Percentiles rank a stretch among this genome's conserved stretches.
Conservation (phyloP, 2,888 invertebrate genomes). For the Elysia crispata region DNA sequence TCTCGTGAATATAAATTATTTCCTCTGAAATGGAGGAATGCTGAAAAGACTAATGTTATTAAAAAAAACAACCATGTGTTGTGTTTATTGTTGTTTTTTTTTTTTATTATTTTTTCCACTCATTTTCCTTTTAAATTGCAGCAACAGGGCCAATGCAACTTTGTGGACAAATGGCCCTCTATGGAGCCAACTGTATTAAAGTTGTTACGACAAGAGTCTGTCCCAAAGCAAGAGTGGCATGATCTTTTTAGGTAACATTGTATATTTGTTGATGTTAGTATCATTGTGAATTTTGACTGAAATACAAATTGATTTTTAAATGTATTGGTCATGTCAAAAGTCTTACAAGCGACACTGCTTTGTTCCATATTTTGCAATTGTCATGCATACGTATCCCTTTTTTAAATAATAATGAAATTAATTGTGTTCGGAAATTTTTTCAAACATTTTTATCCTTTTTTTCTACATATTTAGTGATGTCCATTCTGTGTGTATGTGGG, state of each 20-base stretch:
- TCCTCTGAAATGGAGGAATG: no score
- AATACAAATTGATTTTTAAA: no score
- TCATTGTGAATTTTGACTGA: no score
- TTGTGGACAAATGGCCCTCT: slow-evolving; percentile 97
- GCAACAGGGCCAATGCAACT: slow-evolving; percentile 87
- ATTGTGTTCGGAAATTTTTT: neutral
- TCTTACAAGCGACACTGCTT: no score
- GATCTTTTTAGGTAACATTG: slow-evolving; percentile 88
- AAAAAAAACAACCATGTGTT: no score
- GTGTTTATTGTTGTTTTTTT: no score
- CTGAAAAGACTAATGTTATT: no score
- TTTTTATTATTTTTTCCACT: neutral
- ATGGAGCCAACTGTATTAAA: slow-evolving; percentile 96
- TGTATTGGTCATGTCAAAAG: no score
- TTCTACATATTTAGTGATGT: neutral
- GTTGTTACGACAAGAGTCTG: slow-evolving; percentile 94
- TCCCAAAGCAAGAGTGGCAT: slow-evolving; percentile 97
- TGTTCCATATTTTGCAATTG: neutral
- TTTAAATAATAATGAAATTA: neutral
- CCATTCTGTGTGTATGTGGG: slow-evolving; percentile 73
- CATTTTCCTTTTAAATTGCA: slow-evolving; percentile 25
- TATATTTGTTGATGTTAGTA: no score
- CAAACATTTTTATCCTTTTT: neutral
- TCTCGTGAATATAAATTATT: no score
- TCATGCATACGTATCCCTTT: neutral